These are phyloP conservation scores for Parnassius mnemosyne DNA, from an alignment of 2,888 invertebrate genomes.

Conservation along the genomic window DNA sequence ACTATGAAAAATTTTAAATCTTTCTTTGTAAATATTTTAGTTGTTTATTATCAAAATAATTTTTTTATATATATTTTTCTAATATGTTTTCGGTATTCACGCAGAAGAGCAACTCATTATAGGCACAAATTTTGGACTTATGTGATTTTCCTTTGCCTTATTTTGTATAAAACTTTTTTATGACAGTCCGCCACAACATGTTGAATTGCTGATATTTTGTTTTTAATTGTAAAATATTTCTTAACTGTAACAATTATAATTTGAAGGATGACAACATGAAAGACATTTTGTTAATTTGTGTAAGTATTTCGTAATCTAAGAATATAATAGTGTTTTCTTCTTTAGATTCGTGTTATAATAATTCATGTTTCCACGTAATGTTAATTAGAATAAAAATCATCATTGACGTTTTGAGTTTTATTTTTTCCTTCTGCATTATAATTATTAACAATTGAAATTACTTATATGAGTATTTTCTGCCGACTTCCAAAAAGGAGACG, in stretches of 20 bases:
- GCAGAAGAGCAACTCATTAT: constrained; percentile 3
- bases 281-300: constrained; percentile 78
- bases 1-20: constrained; percentile 31
- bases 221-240: constrained; percentile 29
- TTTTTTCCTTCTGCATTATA: constrained; percentile 32
- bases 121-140: constrained; percentile 26
- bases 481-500: too few species aligned
- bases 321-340: constrained; percentile 78
- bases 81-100: constrained; percentile 14
- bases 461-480: too few species aligned
- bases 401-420: constrained; percentile 66
- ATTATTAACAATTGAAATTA: too few species aligned
- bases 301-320: constrained; percentile 77
- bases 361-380: constrained; percentile 80
- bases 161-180: neutral
- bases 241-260: constrained; percentile 3
- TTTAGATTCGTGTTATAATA: constrained; percentile 80
- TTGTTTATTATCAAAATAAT: too few species aligned
- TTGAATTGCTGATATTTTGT: constrained; percentile 19
- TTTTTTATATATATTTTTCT: neutral
- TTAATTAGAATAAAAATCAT: constrained; percentile 79
- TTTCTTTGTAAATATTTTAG: too few species aligned
- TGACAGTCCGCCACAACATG: neutral
- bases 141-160: constrained; percentile 23
- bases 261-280: constrained; percentile 63